phyloP scores from a whole-genome alignment of 2,113 vertebrate species.

The Haemorhous mexicanus region DNA sequence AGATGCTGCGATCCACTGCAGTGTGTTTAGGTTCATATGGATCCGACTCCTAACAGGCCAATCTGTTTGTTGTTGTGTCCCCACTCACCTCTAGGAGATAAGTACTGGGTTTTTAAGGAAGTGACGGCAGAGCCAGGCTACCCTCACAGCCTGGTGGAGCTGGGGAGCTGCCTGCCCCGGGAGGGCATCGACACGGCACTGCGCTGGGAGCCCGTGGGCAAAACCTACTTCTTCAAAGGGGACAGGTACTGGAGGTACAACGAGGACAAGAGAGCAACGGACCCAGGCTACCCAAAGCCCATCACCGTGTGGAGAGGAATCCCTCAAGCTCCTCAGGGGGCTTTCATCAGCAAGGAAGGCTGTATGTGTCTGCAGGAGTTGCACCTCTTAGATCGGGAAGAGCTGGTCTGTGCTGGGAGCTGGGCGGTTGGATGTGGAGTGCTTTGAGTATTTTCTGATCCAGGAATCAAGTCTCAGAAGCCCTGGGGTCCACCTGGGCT shows the following conservation, averaged over 20 bases:
- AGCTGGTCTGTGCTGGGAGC: background rate
- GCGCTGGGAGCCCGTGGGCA: constrained; percentile 94
- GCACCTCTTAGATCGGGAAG: rapidly evolving
- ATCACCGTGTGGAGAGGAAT: constrained; percentile 95
- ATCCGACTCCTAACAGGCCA: background rate
- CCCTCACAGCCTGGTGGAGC: constrained; percentile 89
- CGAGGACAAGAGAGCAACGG: constrained; percentile 87
- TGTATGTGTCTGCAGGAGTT: constrained; percentile 77
- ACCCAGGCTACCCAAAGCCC: constrained; percentile 94
- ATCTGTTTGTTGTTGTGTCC: background rate
- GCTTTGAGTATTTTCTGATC: background rate
- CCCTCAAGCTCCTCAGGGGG: constrained; percentile 91
- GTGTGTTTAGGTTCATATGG: rapidly evolving
- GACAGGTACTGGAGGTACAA: constrained; percentile 98
- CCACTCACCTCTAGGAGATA: constrained; percentile 80
- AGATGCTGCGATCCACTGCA: background rate
- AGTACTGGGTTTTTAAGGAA: constrained; percentile 97
- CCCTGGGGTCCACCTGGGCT: background rate
- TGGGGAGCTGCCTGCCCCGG: constrained; percentile 89
- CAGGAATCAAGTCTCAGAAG: background rate
- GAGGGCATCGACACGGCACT: constrained; percentile 94
- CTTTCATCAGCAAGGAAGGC: constrained; percentile 97
- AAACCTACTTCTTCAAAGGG: constrained; percentile 98
- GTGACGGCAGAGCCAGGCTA: constrained; percentile 93
- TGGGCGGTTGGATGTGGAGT: background rate